A percentile compares a stretch with the other conserved stretches of the same genome.
phyloP scores from a whole-genome alignment of 2,113 vertebrate species.

The Chaenogobius annularis region DNA sequence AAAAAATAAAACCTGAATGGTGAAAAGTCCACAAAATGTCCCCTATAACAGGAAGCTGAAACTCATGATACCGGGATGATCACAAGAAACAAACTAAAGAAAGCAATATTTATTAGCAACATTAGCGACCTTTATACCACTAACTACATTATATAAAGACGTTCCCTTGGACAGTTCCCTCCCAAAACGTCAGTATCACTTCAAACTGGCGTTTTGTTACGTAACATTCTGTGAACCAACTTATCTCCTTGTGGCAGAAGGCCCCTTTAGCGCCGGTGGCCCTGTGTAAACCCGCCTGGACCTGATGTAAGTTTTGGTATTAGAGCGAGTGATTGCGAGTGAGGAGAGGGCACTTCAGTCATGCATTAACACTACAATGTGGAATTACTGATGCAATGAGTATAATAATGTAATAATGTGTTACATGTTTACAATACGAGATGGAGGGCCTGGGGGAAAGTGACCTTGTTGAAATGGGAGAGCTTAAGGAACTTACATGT shows the following conservation, averaged over 20 bases:
- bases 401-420: neutral
- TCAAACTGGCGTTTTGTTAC: neutral
- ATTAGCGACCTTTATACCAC: too few species aligned
- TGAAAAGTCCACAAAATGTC: too few species aligned
- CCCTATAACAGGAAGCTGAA: too few species aligned
- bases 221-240: neutral
- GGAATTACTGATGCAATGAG: neutral
- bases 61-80: too few species aligned
- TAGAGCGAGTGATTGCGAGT: neutral
- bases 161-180: neutral
- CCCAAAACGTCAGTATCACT: neutral
- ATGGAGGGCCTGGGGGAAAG: neutral
- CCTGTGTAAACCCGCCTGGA: constrained; percentile 9
- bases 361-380: neutral
- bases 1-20: too few species aligned
- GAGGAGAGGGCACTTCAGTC: neutral
- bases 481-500: neutral
- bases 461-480: neutral
- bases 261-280: neutral
- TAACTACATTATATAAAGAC: neutral
- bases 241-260: neutral
- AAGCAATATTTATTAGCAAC: too few species aligned
- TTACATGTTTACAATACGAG: neutral
- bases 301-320: constrained; percentile 3
- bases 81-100: too few species aligned